Evolutionary conservation across 2,888 invertebrate genomes (phyloP), one percentile per base, ranked within the genome.

Genomic region (Lathronympha strigana): DNA sequence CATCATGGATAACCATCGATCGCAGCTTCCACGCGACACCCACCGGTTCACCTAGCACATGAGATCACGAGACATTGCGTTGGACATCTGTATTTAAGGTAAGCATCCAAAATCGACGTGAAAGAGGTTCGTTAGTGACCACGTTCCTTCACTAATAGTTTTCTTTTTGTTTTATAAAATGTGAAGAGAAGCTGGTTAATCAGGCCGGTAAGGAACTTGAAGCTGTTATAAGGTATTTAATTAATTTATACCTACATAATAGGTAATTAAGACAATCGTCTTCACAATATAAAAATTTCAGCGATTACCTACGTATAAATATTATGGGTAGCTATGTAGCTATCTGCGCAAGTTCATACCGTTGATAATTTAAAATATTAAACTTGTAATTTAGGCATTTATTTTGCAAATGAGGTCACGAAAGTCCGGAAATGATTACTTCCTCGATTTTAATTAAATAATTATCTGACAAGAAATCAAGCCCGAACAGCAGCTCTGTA

Each of bases 1-100:
- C 86, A 87, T 90, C 89, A 89, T 72, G 80, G 80, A 80, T 82
- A 84, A 83, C 84, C 81, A 86, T 87, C 88, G 80, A 83, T 83
- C 74, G 75, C 76, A 68, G 72, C 73, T 71, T 66, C 71, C 68
- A 69, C 69, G 68, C 69, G 68, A 66, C 69, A 69, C 68, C 67
- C 40, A 47, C 63, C 66, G 67, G 69, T 71, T 68, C 36, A 36
- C 21, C 51, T n/a, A 33, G 21, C 28, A 28, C 49, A 13, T 31
- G 33, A 53, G 36, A 51, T 31, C 51, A 21, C n/a, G n/a, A 23
- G 47, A 23, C 47, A 23, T 25, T 23, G 13, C 13, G n/a, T n/a
- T n/a, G 11, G 5, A 47, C 13, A 21, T 45, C 13, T 36, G 2
- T 45, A 1, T 13, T 4, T n/a, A 23, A n/a, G 45, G 23, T 43